Base-by-base conservation (phyloP, 1,140 invertebrate genomes). In the Drosophila asahinai region DNA sequence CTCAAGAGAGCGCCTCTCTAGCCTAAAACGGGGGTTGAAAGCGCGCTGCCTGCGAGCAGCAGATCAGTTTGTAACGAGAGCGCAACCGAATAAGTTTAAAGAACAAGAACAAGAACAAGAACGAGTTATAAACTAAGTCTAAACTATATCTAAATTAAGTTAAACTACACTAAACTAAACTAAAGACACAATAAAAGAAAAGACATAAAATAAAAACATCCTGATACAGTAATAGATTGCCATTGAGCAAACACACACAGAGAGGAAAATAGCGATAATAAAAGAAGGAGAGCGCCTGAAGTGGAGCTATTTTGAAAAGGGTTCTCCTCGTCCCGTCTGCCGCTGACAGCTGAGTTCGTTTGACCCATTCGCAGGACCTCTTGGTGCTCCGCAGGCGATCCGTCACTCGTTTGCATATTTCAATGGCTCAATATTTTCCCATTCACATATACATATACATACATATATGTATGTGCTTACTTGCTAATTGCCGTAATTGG, bases 141-240 rank as follows among this genome's bases (percentile, higher is more conserved):
- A n/a, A n/a, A n/a, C n/a, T n/a, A n/a, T n/a, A n/a, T n/a, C n/a
- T n/a, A n/a, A n/a, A n/a, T n/a, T n/a, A n/a, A n/a, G n/a, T n/a
- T n/a, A n/a, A n/a, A n/a, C n/a, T n/a, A n/a, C n/a, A n/a, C n/a
- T n/a, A n/a, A n/a, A n/a, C n/a, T n/a, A n/a, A n/a, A n/a, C n/a
- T n/a, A n/a, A n/a, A n/a, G n/a, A n/a, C n/a, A n/a, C n/a, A n/a
- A n/a, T n/a, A n/a, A n/a, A n/a, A n/a, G n/a, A n/a, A n/a, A n/a
- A n/a, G n/a, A n/a, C n/a, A n/a, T n/a, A n/a, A n/a, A n/a, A n/a
- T n/a, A n/a, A n/a, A n/a, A n/a, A n/a, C n/a, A n/a, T n/a, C n/a
- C n/a, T n/a, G n/a, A n/a, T n/a, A n/a, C n/a, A n/a, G 62, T 83
- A 83, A 87, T 89, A 83, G 84, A 87, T 87, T 77, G 84, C 77